Percentiles rank a stretch among this genome's conserved stretches.
phyloP scores from a whole-genome alignment of 2,797 vertebrate species.

The Crenuchus spilurus region DNA sequence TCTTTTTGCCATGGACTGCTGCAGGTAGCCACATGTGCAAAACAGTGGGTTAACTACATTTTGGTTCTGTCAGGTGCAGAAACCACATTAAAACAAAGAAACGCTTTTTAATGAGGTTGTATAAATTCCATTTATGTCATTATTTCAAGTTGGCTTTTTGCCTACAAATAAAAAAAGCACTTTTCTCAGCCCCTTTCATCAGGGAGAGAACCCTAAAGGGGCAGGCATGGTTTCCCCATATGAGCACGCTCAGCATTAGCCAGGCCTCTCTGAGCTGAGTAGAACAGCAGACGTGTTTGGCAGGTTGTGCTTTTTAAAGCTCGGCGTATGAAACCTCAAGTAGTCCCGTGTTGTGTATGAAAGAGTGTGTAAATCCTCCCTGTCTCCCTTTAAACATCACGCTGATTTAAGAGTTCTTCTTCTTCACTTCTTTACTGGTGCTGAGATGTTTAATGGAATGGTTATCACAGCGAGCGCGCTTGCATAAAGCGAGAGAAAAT shows the following conservation, averaged over 20 bases:
- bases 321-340: conserved; percentile 55
- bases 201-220: conserved; percentile 12
- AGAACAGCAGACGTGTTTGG: conserved; percentile 57
- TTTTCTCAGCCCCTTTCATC: conserved; percentile 8
- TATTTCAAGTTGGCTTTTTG: conserved; percentile 3
- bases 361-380: conserved; percentile 57
- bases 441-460: conserved; percentile 29
- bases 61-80: not conserved
- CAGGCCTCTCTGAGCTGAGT: conserved; percentile 48
- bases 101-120: conserved; percentile 1
- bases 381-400: conserved; percentile 56
- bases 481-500: conserved; percentile 26
- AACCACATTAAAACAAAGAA: not conserved
- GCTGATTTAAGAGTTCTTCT: conserved; percentile 44
- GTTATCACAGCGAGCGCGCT: conserved; percentile 22
- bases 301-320: conserved; percentile 57
- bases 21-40: not conserved
- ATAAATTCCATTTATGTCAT: conserved; percentile 14
- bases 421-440: conserved; percentile 31
- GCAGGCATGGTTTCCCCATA: conserved; percentile 47
- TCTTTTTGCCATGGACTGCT: not conserved
- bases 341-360: conserved; percentile 57
- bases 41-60: not conserved
- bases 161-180: not conserved
- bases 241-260: conserved; percentile 51